phyloP scores from a whole-genome alignment of 2,797 vertebrate genomes.

The Gymnothorax reevesii region DNA sequence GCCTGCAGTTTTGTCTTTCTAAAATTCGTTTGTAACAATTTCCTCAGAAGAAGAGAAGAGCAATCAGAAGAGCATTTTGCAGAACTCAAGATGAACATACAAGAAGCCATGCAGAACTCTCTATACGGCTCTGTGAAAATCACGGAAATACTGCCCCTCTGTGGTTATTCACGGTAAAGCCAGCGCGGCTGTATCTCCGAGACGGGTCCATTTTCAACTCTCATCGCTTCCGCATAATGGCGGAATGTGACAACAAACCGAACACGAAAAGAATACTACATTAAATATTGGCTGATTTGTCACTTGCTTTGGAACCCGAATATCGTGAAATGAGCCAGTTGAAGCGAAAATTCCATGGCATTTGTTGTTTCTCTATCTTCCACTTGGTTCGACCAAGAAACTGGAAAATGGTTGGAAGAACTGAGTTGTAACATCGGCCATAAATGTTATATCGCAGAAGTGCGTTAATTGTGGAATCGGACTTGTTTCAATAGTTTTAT shows the following conservation, averaged over 20 bases:
- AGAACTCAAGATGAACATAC: too few species aligned
- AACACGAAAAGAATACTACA: constrained; percentile 8
- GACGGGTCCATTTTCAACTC: neutral
- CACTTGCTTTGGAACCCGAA: neutral
- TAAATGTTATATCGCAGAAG: neutral
- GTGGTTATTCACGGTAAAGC: neutral
- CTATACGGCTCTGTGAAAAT: too few species aligned
- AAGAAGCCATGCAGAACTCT: too few species aligned
- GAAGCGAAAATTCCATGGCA: neutral
- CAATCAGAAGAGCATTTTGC: too few species aligned
- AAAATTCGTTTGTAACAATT: too few species aligned
- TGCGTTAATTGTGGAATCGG: neutral
- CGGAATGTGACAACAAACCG: neutral
- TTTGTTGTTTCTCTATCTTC: neutral
- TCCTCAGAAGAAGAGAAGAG: too few species aligned
- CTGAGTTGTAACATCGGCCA: neutral
- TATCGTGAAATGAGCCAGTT: neutral
- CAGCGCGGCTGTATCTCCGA: neutral
- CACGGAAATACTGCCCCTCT: constrained; percentile 16
- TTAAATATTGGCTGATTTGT: neutral
- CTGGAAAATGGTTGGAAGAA: neutral
- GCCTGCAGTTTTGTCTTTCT: too few species aligned
- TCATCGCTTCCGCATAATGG: constrained; percentile 5
- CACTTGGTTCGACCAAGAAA: neutral
- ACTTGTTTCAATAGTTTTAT: neutral